phyloP scores from a whole-genome alignment of 2,797 vertebrate species.

The Macropus fuliginosus region DNA sequence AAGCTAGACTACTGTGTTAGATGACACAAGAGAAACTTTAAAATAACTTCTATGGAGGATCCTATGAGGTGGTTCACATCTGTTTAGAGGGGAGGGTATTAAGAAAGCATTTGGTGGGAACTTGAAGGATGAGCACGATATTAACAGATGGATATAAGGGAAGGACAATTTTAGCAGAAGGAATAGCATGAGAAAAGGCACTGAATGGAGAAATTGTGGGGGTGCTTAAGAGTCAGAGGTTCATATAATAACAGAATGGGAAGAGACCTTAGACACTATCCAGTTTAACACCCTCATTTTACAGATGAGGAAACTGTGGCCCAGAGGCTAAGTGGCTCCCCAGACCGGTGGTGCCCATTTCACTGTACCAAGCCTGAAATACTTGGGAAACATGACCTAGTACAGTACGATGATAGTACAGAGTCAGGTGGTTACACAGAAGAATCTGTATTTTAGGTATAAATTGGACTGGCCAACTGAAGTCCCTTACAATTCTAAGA shows the following conservation, averaged over 20 bases:
- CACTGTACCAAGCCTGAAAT: background rate
- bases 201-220: background rate
- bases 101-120: background rate
- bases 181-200: background rate
- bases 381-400: background rate
- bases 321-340: background rate
- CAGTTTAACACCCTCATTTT: background rate
- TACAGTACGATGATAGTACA: background rate
- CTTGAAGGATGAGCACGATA: background rate
- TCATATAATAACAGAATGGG: background rate
- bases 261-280: background rate
- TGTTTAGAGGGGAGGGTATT: background rate
- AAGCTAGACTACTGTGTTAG: background rate
- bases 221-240: background rate
- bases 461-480: background rate
- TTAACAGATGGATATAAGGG: background rate
- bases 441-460: background rate
- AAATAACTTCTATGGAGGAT: background rate
- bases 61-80: background rate
- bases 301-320: background rate
- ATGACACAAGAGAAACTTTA: background rate
- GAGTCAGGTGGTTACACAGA: background rate
- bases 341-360: background rate
- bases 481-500: background rate
- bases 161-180: background rate